Conservation (phyloP, 2,888 invertebrate species). For the Aphrophora alni region DNA sequence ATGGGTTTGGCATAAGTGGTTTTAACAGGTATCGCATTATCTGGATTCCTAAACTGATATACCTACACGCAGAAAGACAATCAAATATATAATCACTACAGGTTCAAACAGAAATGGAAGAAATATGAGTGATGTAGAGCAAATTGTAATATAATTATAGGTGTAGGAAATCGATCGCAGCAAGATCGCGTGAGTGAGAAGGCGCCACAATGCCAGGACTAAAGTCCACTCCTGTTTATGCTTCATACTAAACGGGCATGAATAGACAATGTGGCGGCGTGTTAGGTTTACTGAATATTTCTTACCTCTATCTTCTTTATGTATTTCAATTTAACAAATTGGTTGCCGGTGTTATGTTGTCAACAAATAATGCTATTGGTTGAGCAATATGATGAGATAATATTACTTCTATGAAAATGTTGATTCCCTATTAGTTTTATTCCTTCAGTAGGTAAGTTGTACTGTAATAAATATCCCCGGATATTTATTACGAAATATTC, state of each 20-base stretch:
- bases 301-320: too few relatives aligned
- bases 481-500: too few relatives aligned
- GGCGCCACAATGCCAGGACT: not conserved
- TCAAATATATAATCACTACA: not conserved
- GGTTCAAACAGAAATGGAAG: not conserved
- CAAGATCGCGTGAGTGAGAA: not conserved
- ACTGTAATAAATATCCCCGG: too few relatives aligned
- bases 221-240: not conserved
- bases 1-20: too few relatives aligned
- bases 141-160: slow-evolving; percentile 2
- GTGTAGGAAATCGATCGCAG: not conserved
- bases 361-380: too few relatives aligned
- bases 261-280: not conserved
- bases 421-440: too few relatives aligned
- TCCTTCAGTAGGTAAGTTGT: too few relatives aligned
- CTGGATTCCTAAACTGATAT: not conserved
- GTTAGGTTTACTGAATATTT: not conserved
- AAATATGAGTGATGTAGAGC: not conserved
- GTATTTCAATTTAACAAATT: too few relatives aligned
- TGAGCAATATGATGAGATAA: too few relatives aligned
- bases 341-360: too few relatives aligned
- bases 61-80: not conserved
- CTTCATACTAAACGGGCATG: not conserved
- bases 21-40: too few relatives aligned
- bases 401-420: too few relatives aligned